Evolutionary conservation across 2,888 invertebrate genomes (phyloP).

Genomic region (Eledone cirrhosa): DNA sequence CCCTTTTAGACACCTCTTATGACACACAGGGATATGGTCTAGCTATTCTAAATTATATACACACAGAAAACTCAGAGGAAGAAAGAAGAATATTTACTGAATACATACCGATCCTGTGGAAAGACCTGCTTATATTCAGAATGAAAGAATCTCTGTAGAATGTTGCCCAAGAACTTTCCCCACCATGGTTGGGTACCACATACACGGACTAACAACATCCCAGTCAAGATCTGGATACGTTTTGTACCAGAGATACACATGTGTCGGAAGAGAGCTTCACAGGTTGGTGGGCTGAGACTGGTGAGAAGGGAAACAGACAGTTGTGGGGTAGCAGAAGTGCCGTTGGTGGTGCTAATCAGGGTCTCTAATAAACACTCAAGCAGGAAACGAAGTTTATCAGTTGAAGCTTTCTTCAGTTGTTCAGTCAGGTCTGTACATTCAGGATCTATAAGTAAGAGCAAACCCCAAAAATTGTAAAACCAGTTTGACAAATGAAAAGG

Average conservation of each 20-base stretch:
- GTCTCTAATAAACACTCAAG: slow-evolving; percentile 85
- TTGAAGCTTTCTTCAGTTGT: slow-evolving; percentile 73
- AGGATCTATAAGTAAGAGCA: background rate
- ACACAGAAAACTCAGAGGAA: no score
- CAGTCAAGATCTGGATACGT: slow-evolving; percentile 71
- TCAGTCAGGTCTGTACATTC: slow-evolving; percentile 62
- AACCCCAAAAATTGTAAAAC: no score
- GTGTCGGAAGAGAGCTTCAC: slow-evolving; percentile 76
- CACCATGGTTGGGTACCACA: slow-evolving; percentile 84
- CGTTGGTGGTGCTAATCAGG: slow-evolving; percentile 70
- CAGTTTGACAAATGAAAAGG: no score
- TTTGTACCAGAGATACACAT: slow-evolving; percentile 82
- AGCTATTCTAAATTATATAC: no score
- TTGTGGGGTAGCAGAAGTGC: slow-evolving; percentile 66
- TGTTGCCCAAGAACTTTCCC: slow-evolving; percentile 88
- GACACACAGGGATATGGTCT: no score
- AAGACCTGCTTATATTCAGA: slow-evolving; percentile 81
- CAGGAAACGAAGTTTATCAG: slow-evolving; percentile 84
- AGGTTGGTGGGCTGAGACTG: slow-evolving; percentile 54
- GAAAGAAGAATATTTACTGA: background rate
- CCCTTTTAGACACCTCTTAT: no score
- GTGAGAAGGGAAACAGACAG: slow-evolving; percentile 54
- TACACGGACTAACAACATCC: slow-evolving; percentile 78
- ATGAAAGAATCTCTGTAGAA: slow-evolving; percentile 81
- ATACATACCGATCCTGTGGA: slow-evolving; percentile 81